Evolutionary conservation across 2,888 invertebrate species (phyloP).

Genomic region (Chrysotoxum bicinctum): DNA sequence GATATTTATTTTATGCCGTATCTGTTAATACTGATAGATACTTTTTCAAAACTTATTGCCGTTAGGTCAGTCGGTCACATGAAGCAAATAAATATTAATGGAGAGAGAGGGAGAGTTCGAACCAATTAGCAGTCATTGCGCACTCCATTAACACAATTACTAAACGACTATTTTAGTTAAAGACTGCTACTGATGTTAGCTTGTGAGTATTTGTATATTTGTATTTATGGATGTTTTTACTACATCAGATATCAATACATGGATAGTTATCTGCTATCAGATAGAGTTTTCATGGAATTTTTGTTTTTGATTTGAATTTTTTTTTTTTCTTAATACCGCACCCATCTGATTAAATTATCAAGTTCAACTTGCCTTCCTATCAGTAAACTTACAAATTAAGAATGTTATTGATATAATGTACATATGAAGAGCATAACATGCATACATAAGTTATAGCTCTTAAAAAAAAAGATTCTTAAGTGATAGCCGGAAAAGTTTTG

Average conservation of each 20-base stretch:
- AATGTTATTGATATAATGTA: background rate
- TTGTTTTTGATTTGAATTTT: slow-evolving; percentile 7
- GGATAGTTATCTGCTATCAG: background rate
- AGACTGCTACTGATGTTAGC: slow-evolving; percentile 19
- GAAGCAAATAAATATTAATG: slow-evolving; percentile 64
- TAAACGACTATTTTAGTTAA: slow-evolving; percentile 60
- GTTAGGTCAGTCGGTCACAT: slow-evolving; percentile 47
- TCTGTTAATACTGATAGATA: background rate
- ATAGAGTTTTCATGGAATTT: slow-evolving; percentile 13
- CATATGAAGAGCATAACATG: too few species aligned
- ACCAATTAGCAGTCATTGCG: slow-evolving; percentile 68
- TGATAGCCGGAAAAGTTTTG: background rate
- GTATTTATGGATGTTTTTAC: background rate
- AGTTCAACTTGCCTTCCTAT: slow-evolving; percentile 9
- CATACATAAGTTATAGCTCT: background rate
- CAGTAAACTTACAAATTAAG: slow-evolving; percentile 9
- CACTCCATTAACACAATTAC: slow-evolving; percentile 67
- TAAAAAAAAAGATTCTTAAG: background rate
- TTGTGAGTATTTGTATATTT: background rate
- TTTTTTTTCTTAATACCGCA: background rate
- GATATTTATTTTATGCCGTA: background rate
- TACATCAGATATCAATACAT: background rate
- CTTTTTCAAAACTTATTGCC: background rate
- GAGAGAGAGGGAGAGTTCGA: slow-evolving; percentile 55
- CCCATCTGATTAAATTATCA: slow-evolving; percentile 16